phyloP scores from a whole-genome alignment of 2,797 vertebrate genomes.

The Clamator glandarius region DNA sequence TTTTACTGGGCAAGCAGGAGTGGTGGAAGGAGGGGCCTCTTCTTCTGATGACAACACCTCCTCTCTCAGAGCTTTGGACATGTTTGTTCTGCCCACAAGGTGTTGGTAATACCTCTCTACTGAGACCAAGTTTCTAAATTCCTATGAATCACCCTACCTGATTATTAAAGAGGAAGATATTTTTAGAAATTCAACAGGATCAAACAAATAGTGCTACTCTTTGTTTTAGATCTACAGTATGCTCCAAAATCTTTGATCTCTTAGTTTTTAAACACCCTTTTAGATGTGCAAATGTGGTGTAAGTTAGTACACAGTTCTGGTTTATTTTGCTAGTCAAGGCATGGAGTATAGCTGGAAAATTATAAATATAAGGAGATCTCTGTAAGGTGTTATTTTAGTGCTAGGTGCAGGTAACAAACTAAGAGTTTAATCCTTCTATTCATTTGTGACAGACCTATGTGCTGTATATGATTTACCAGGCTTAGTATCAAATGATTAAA shows the following conservation, averaged over 20 bases:
- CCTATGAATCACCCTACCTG: neutral
- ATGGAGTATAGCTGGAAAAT: neutral
- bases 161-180: neutral
- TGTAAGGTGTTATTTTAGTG: neutral
- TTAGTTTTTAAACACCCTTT: neutral
- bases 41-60: neutral
- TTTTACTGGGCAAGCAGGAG: neutral
- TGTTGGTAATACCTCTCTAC: neutral
- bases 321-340: neutral
- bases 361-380: neutral
- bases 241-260: neutral
- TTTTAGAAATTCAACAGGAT: neutral
- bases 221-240: neutral
- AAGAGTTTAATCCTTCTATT: neutral
- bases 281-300: neutral
- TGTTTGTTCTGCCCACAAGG: neutral
- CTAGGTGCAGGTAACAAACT: neutral
- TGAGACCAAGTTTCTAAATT: neutral
- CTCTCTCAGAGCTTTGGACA: rapidly evolving
- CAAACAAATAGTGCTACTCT: neutral
- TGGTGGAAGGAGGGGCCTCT: neutral
- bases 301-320: neutral
- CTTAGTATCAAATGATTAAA: neutral
- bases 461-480: neutral
- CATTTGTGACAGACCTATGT: neutral